These are phyloP conservation scores for Rhagophthalmus giganteus DNA, from an alignment of 2,888 invertebrate genomes.

Conservation along the genomic window DNA sequence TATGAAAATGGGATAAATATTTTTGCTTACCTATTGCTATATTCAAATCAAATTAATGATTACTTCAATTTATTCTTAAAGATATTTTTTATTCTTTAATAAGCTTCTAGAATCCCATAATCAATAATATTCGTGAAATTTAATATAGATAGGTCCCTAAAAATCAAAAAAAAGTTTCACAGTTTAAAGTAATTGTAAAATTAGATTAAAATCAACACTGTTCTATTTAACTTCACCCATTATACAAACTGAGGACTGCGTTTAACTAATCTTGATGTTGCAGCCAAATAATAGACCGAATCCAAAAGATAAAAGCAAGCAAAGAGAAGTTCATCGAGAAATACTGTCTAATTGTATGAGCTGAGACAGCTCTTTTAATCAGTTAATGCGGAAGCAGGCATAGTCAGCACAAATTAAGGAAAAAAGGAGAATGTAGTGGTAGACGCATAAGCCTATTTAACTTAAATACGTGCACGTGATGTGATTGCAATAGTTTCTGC, in stretches of 20 bases:
- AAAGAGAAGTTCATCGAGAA: conserved; percentile 10
- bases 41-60: background rate
- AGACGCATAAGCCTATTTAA: background rate
- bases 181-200: conserved; percentile 6
- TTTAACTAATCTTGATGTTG: conserved; percentile 11
- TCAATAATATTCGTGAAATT: too few relatives aligned
- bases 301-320: conserved; percentile 3
- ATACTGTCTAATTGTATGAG: conserved; percentile 6
- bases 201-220: conserved; percentile 17
- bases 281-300: conserved; percentile 9
- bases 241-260: conserved; percentile 9
- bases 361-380: conserved; percentile 12
- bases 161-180: background rate
- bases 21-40: background rate
- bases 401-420: conserved; percentile 15
- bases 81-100: too few relatives aligned
- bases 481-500: too few relatives aligned
- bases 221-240: conserved; percentile 10
- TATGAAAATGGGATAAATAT: too few relatives aligned
- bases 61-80: background rate
- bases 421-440: conserved; percentile 6
- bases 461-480: too few relatives aligned
- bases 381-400: conserved; percentile 11
- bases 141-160: background rate
- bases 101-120: too few relatives aligned